phyloP scores from a whole-genome alignment of 2,888 invertebrate genomes.

The Plebejus anna region DNA sequence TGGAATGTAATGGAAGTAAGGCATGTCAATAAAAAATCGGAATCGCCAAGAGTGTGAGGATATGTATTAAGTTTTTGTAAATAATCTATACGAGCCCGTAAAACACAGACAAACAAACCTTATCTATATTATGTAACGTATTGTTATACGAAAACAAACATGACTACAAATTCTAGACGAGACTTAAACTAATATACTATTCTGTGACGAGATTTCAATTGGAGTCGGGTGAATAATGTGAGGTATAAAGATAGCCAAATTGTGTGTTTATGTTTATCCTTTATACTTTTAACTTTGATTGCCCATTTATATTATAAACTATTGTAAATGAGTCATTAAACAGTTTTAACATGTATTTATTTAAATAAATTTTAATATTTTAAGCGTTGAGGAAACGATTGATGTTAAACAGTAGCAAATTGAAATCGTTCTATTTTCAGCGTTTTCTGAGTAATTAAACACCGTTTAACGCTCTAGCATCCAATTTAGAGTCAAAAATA shows the following conservation, averaged over 20 bases:
- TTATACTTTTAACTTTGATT: background rate
- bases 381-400: background rate
- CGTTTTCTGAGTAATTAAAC: slow-evolving; percentile 8
- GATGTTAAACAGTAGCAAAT: slow-evolving; percentile 4
- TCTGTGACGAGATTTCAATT: background rate
- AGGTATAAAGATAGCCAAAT: background rate
- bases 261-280: background rate
- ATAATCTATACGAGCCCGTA: background rate
- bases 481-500: background rate
- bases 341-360: background rate
- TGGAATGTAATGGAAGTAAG: background rate
- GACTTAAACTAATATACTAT: background rate
- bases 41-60: background rate
- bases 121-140: background rate
- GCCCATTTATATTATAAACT: slow-evolving; percentile 2
- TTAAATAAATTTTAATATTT: slow-evolving; percentile 23
- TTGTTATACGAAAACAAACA: background rate
- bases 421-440: background rate
- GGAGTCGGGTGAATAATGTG: background rate
- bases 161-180: background rate
- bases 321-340: slow-evolving; percentile 12
- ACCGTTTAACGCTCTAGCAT: background rate
- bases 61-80: too few relatives aligned
- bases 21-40: background rate
- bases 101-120: background rate